These are phyloP conservation scores for Esox niger DNA, from an alignment of 2,113 vertebrate genomes.

Conservation along the genomic window DNA sequence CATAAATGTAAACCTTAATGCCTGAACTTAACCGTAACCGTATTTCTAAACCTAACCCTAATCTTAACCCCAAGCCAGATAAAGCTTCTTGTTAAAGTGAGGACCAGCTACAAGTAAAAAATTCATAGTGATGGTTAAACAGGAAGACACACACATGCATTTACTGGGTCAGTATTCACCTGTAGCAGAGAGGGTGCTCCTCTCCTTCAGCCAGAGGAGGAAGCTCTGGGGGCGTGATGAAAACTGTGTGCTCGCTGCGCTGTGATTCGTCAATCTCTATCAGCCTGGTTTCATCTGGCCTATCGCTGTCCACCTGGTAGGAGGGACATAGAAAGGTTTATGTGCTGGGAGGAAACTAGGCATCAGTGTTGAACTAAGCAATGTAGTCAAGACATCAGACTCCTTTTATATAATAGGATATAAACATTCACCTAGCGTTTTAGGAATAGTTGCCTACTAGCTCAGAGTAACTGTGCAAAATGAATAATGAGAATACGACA, in stretches of 20 bases:
- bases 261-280: conserved; percentile 95
- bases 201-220: conserved; percentile 87
- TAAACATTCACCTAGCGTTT: neutral
- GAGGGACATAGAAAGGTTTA: conserved; percentile 3
- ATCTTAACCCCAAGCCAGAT: too few relatives aligned
- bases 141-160: conserved; percentile 4
- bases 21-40: too few relatives aligned
- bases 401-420: neutral
- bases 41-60: too few relatives aligned
- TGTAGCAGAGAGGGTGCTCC: conserved; percentile 88
- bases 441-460: too few relatives aligned
- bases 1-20: too few relatives aligned
- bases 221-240: conserved; percentile 94
- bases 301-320: conserved; percentile 85
- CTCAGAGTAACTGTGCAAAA: too few relatives aligned
- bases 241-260: conserved; percentile 96
- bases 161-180: conserved; percentile 65
- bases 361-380: neutral
- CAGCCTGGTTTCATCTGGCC: conserved; percentile 81
- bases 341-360: neutral
- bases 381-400: neutral
- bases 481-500: too few relatives aligned
- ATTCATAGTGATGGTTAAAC: neutral
- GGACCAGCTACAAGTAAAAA: too few relatives aligned
- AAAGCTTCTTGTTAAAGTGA: too few relatives aligned